Percentiles rank a stretch among this genome's conserved stretches.
Evolutionary conservation across 2,797 vertebrate genomes (phyloP).

Genomic region (Oreochromis grahami): DNA sequence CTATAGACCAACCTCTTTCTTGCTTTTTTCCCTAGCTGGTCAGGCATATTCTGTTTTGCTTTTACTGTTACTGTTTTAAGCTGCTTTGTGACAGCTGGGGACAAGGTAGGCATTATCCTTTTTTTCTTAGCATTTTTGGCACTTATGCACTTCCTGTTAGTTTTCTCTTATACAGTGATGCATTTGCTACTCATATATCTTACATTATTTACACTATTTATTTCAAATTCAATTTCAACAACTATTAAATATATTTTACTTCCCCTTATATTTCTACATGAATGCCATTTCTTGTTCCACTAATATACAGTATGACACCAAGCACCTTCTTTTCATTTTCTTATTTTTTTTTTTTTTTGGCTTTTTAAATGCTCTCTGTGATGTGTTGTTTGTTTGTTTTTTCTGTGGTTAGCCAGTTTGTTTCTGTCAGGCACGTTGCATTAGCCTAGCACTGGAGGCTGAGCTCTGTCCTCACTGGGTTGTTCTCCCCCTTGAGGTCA

Average conservation of each 20-base stretch:
- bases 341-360: background rate
- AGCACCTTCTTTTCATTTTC: background rate
- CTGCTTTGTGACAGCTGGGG: conserved; percentile 3
- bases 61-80: conserved; percentile 2
- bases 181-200: background rate
- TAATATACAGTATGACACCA: background rate
- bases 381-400: conserved; percentile 31
- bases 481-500: conserved; percentile 61
- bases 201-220: background rate
- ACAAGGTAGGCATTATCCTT: background rate
- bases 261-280: background rate
- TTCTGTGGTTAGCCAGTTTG: conserved; percentile 42
- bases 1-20: background rate
- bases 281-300: background rate
- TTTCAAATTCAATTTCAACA: background rate
- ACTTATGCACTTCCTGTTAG: background rate
- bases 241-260: background rate
- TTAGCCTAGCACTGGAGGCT: conserved; percentile 45
- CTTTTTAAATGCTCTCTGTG: conserved; percentile 27
- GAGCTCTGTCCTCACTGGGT: conserved; percentile 62
- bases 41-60: conserved; percentile 21
- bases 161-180: background rate
- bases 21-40: background rate
- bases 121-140: background rate
- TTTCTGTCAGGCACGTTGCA: conserved; percentile 57